A percentile compares a stretch with the other conserved stretches of the same genome.
Conservation (phyloP, 2,797 vertebrate genomes). For the Rhyacichthys aspro region DNA sequence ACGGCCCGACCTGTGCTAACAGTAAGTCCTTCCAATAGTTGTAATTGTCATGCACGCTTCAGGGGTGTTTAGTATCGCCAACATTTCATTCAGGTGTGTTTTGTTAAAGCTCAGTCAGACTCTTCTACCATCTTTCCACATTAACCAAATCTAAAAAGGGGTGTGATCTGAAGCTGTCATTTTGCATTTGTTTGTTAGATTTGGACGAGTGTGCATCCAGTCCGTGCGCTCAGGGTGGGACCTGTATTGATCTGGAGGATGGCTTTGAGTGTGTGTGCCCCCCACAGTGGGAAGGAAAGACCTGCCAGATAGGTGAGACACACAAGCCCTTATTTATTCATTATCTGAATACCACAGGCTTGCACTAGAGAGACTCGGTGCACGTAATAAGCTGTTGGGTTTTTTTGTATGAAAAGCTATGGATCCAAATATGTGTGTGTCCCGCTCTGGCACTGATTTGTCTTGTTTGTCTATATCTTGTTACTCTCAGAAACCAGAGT, state of each 20-base stretch:
- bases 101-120: too few species aligned
- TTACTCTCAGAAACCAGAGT: too few species aligned
- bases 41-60: neutral
- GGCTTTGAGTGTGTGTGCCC: conserved; percentile 91
- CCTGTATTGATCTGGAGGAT: conserved; percentile 89
- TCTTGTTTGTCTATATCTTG: too few species aligned
- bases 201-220: conserved; percentile 90
- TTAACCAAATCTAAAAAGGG: neutral
- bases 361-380: neutral
- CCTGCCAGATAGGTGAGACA: conserved; percentile 90
- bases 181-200: conserved; percentile 74
- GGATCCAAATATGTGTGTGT: too few species aligned
- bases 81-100: too few species aligned
- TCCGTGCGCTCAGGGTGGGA: conserved; percentile 90
- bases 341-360: neutral
- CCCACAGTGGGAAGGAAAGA: conserved; percentile 92
- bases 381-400: too few species aligned
- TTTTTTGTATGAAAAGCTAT: too few species aligned
- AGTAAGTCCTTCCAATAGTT: conserved; percentile 52
- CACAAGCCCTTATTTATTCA: conserved; percentile 1
- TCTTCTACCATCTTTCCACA: neutral
- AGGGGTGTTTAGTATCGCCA: neutral
- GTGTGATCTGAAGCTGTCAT: neutral
- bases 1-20: conserved; percentile 85
- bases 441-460: too few species aligned